These are phyloP conservation scores for Limulus polyphemus DNA, from an alignment of 2,888 invertebrate genomes.

Conservation along the genomic window DNA sequence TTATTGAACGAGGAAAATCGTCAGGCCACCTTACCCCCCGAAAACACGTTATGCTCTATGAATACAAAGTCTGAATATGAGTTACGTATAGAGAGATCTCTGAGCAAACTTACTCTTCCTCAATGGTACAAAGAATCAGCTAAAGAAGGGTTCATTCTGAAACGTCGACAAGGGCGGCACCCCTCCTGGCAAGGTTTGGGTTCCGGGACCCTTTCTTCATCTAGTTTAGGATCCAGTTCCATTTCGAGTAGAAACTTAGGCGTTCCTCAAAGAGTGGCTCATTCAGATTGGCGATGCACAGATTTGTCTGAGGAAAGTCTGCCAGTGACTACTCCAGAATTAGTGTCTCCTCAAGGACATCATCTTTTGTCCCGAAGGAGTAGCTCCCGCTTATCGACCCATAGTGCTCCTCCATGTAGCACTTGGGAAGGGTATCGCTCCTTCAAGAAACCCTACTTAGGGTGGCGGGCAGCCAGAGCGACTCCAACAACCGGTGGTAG, in stretches of 20 bases:
- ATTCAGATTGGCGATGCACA: constrained; percentile 23
- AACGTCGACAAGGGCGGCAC: constrained; percentile 36
- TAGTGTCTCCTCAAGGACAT: constrained; percentile 30
- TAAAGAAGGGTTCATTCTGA: constrained; percentile 20
- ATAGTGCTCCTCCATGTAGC: constrained; percentile 41
- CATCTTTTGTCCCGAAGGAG: constrained; percentile 34
- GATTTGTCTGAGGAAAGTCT: constrained; percentile 29
- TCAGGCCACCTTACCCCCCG: constrained; percentile 75
- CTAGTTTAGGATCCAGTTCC: constrained; percentile 34
- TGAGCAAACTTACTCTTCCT: constrained; percentile 86
- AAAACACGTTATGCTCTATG: constrained; percentile 76
- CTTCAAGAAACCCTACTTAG: constrained; percentile 21
- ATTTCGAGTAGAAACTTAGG: constrained; percentile 17
- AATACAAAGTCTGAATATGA: constrained; percentile 65
- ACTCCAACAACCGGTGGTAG: constrained; percentile 13
- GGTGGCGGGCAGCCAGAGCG: constrained; percentile 20
- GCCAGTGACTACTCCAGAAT: constrained; percentile 41
- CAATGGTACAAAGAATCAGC: constrained; percentile 68
- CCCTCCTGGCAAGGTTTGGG: constrained; percentile 44
- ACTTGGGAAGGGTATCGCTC: constrained; percentile 20
- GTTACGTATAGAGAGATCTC: constrained; percentile 76
- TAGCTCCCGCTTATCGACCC: constrained; percentile 51
- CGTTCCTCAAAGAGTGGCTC: constrained; percentile 19
- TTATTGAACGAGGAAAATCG: constrained; percentile 84
- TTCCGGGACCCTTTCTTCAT: constrained; percentile 71